Evolutionary conservation across 2,888 invertebrate species (phyloP).

Genomic region (Synanthedon myopaeformis): DNA sequence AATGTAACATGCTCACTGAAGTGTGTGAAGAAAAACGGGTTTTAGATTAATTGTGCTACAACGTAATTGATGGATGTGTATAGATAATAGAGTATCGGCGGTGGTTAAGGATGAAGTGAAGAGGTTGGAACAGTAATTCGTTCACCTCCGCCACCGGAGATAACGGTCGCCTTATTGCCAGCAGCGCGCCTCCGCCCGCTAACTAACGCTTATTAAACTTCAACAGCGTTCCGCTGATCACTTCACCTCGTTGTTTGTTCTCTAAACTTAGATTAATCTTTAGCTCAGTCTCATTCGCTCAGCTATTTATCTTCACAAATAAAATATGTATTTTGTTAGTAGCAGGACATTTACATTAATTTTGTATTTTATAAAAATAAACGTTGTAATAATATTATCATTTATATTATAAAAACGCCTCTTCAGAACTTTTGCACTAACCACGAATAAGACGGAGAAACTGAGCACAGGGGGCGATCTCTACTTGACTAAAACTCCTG

Average conservation of each 20-base stretch:
- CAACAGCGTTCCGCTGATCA: constrained; percentile 66
- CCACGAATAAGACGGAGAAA: too few species aligned
- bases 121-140: constrained; percentile 33
- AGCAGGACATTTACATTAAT: too few species aligned
- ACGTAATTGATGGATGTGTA: constrained; percentile 24
- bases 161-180: constrained; percentile 60
- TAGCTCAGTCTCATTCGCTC: constrained; percentile 35
- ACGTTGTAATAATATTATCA: too few species aligned
- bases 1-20: too few species aligned
- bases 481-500: too few species aligned
- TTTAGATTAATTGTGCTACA: constrained; percentile 9
- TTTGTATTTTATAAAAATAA: too few species aligned
- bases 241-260: constrained; percentile 67
- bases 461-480: too few species aligned
- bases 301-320: constrained; percentile 36
- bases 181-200: constrained; percentile 43
- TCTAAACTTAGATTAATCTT: constrained; percentile 68
- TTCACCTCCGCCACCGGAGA: constrained; percentile 45
- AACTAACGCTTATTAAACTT: constrained; percentile 70
- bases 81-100: constrained; percentile 17
- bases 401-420: too few species aligned
- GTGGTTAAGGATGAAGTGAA: constrained; percentile 10
- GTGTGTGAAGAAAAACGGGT: too few species aligned
- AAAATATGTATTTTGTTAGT: background rate
- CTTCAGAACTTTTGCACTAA: too few species aligned